Percentiles rank a stretch among this genome's conserved stretches.
phyloP scores from a whole-genome alignment of 2,113 vertebrate genomes.

The Neodontobutis hainanensis region DNA sequence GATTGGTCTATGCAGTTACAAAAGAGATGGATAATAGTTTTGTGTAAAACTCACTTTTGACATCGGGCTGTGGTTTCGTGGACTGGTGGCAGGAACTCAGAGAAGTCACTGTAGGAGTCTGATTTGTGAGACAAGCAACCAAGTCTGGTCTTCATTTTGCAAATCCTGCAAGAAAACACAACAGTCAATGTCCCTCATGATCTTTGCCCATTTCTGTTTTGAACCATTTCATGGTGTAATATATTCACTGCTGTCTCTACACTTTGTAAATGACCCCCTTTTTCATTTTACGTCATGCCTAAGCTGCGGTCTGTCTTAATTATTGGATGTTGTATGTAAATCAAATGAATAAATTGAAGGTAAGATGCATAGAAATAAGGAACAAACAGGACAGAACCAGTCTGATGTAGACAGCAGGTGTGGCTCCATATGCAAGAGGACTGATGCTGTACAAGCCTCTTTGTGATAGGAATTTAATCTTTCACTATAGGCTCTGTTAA shows the following conservation, averaged over 20 bases:
- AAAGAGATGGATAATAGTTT: not conserved
- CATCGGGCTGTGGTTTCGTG: constrained; percentile 88
- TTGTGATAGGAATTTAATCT: constrained; percentile 19
- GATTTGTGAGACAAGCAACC: constrained; percentile 97
- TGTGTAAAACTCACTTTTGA: constrained; percentile 86
- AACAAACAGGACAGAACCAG: constrained; percentile 12
- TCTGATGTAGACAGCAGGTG: constrained; percentile 47
- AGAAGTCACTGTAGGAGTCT: constrained; percentile 95
- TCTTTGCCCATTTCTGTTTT: too few species aligned
- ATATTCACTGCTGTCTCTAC: too few species aligned
- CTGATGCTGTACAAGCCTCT: constrained; percentile 15
- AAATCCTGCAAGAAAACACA: constrained; percentile 73
- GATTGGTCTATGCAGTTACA: not conserved
- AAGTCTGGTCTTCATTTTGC: constrained; percentile 95
- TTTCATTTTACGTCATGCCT: not conserved
- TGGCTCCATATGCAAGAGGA: constrained; percentile 51
- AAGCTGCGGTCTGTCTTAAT: constrained; percentile 1
- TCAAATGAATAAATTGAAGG: constrained; percentile 27
- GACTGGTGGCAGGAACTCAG: constrained; percentile 87
- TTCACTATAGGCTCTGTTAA: not conserved
- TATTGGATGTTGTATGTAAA: constrained; percentile 21
- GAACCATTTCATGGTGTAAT: too few species aligned
- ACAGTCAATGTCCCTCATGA: not conserved
- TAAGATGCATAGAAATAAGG: constrained; percentile 25
- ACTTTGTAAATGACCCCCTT: too few species aligned